Evolutionary conservation across 2,113 vertebrate genomes (phyloP).

Genomic region (Hippopotamus amphibius): DNA sequence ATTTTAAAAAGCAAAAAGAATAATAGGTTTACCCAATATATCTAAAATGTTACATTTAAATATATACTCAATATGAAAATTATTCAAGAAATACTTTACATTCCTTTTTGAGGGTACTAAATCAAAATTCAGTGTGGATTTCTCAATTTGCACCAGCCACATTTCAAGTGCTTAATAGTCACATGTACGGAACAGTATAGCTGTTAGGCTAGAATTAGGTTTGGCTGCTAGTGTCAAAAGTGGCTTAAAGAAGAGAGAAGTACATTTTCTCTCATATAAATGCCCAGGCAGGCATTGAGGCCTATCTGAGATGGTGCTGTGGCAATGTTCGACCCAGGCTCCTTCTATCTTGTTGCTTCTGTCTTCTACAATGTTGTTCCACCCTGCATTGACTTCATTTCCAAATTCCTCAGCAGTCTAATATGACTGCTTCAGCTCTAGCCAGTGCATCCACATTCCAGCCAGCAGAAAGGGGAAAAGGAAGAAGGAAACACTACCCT

Average conservation of each 20-base stretch:
- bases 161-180: not conserved
- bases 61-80: not conserved
- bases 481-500: not conserved
- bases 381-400: not conserved
- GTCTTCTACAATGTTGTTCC: not conserved
- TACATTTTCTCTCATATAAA: not conserved
- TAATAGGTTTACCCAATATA: not conserved
- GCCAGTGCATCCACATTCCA: not conserved
- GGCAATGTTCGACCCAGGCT: not conserved
- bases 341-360: not conserved
- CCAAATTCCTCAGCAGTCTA: slow-evolving; percentile 5
- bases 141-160: not conserved
- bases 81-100: not conserved
- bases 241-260: not conserved
- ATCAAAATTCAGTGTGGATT: not conserved
- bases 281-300: not conserved
- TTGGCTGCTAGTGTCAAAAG: not conserved
- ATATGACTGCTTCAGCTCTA: not conserved
- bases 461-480: not conserved
- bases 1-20: not conserved
- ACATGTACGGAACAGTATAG: not conserved
- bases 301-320: not conserved
- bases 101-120: not conserved
- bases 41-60: not conserved
- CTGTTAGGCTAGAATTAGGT: not conserved